A percentile compares a stretch with the other conserved stretches of the same genome.
Conservation (phyloP, 1,140 invertebrate species). For the Phenacoccus solenopsis region DNA sequence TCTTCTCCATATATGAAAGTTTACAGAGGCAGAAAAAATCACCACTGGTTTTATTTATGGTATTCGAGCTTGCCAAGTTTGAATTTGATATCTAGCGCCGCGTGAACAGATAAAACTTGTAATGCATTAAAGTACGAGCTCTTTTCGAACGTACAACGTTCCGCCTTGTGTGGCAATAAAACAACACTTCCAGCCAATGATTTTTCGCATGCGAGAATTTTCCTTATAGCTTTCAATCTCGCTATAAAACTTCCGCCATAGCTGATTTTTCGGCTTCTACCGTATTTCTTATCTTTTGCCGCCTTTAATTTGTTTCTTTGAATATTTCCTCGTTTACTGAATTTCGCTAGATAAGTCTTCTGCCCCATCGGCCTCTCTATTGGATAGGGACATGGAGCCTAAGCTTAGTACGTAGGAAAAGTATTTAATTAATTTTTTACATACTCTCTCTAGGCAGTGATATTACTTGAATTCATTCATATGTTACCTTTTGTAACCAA, state of each 20-base stretch:
- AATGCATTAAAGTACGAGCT: background rate
- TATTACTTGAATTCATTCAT: too few species aligned
- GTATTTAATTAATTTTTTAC: too few species aligned
- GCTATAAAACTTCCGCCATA: background rate
- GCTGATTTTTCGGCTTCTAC: background rate
- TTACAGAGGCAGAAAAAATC: background rate
- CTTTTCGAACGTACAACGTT: background rate
- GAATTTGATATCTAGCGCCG: background rate
- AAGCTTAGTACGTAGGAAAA: too few species aligned
- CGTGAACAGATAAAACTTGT: background rate
- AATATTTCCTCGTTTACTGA: background rate
- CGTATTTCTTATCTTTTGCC: background rate
- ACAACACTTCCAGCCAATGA: background rate
- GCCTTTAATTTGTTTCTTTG: background rate
- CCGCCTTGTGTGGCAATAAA: background rate
- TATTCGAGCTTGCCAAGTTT: background rate
- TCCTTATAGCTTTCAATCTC: background rate
- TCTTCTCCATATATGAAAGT: background rate
- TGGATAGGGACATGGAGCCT: too few species aligned
- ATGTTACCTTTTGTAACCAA: too few species aligned
- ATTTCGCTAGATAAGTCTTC: too few species aligned
- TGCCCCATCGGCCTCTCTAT: too few species aligned
- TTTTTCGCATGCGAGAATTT: background rate
- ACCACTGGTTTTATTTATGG: background rate
- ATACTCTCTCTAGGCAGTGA: too few species aligned